Evolutionary conservation across 2,113 vertebrate species (phyloP).

Genomic region (Meleagris gallopavo): DNA sequence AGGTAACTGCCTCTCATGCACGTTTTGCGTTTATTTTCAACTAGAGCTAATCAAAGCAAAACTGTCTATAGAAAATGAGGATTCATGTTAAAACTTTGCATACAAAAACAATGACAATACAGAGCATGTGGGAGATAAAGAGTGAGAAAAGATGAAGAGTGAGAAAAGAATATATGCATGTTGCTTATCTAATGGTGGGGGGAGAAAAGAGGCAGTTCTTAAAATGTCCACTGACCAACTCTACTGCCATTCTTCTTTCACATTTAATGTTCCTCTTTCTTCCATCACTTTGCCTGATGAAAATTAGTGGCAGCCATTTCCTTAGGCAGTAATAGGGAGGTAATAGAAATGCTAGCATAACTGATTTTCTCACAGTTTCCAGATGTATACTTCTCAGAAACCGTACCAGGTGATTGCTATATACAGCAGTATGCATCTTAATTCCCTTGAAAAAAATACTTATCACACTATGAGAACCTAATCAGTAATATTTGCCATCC

Average conservation of each 20-base stretch:
- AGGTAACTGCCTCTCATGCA: neutral
- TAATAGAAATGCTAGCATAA: neutral
- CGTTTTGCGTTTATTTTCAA: neutral
- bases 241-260: neutral
- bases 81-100: neutral
- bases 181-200: neutral
- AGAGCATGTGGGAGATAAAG: neutral
- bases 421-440: neutral
- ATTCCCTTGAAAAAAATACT: neutral
- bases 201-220: neutral
- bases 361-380: neutral
- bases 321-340: neutral
- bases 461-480: neutral
- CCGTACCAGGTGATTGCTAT: neutral
- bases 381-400: neutral
- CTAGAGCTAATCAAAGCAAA: slow-evolving; percentile 24
- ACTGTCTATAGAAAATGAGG: neutral
- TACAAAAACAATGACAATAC: neutral
- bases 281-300: neutral
- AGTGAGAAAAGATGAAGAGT: neutral
- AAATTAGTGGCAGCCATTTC: neutral
- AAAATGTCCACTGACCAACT: neutral
- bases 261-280: neutral
- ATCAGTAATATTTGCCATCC: neutral
- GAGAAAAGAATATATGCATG: neutral